phyloP scores from a whole-genome alignment of 2,888 invertebrate species.

The Orchesellides sinensis region DNA sequence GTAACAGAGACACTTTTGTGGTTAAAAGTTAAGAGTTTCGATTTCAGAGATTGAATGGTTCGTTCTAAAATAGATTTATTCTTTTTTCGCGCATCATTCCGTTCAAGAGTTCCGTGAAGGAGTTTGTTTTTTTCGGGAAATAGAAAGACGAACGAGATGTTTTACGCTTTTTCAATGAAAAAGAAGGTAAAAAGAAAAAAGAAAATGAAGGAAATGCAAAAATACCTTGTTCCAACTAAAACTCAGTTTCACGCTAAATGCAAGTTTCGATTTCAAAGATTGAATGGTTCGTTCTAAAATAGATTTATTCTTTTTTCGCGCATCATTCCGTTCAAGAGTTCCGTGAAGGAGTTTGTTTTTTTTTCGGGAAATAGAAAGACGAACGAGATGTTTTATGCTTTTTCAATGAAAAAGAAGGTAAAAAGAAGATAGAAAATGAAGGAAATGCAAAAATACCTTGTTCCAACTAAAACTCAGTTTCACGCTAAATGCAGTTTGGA shows the following conservation, averaged over 20 bases:
- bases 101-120: neutral
- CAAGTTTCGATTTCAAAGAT: conserved; percentile 6
- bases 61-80: conserved; percentile 56
- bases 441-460: conserved; percentile 37
- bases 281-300: conserved; percentile 48
- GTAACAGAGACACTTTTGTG: conserved; percentile 1
- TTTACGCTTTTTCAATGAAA: neutral
- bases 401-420: neutral
- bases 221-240: conserved; percentile 15
- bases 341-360: no score
- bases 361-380: conserved; percentile 23
- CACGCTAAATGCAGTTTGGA: neutral
- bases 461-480: neutral
- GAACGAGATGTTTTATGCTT: neutral
- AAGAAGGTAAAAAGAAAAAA: neutral
- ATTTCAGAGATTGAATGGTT: conserved; percentile 32
- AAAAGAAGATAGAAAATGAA: conserved; percentile 10
- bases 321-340: conserved; percentile 26
- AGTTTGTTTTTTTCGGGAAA: conserved; percentile 5
- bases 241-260: neutral
- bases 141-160: conserved; percentile 21
- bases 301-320: conserved; percentile 28
- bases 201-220: conserved; percentile 29
- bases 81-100: conserved; percentile 41
- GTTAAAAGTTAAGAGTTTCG: conserved; percentile 15